Evolutionary conservation across 2,797 vertebrate species (phyloP).

Genomic region (Peromyscus nudipes): DNA sequence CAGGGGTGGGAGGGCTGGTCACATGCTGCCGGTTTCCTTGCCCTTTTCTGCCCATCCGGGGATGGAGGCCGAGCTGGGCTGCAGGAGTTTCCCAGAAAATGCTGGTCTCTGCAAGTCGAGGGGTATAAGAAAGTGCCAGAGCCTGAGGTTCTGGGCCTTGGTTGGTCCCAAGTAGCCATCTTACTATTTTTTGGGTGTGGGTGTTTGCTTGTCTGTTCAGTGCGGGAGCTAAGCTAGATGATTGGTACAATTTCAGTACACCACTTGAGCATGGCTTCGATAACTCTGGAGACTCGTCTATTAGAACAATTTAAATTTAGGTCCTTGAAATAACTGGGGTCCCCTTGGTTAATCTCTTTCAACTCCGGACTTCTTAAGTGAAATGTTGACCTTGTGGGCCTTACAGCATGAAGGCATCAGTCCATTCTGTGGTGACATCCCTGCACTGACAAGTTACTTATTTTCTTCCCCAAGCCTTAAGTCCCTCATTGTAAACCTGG

Average conservation of each 20-base stretch:
- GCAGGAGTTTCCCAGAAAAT: not conserved
- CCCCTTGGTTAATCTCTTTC: slow-evolving; percentile 16
- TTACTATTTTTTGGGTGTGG: slow-evolving; percentile 55
- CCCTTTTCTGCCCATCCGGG: slow-evolving; percentile 22
- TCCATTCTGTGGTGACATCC: not conserved
- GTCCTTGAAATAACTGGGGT: not conserved
- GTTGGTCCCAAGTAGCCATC: slow-evolving; percentile 71
- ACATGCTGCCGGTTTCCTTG: not conserved
- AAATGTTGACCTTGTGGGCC: slow-evolving; percentile 67
- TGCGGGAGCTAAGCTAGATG: slow-evolving; percentile 49
- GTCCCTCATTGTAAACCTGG: slow-evolving; percentile 32
- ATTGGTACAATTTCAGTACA: not conserved
- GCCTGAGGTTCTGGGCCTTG: slow-evolving; percentile 1
- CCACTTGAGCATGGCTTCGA: not conserved
- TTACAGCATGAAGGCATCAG: not conserved
- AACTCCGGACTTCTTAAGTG: slow-evolving; percentile 22
- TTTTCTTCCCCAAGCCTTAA: not conserved
- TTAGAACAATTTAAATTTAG: slow-evolving; percentile 36
- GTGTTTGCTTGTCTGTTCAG: slow-evolving; percentile 63
- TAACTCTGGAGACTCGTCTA: not conserved
- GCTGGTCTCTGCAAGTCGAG: not conserved
- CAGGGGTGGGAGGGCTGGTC: slow-evolving; percentile 25
- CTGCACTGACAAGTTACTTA: not conserved
- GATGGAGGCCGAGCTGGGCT: not conserved
- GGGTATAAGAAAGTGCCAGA: not conserved